Evolutionary conservation across 2,888 invertebrate species (phyloP).

Genomic region (Hirtodrosophila alboralis): DNA sequence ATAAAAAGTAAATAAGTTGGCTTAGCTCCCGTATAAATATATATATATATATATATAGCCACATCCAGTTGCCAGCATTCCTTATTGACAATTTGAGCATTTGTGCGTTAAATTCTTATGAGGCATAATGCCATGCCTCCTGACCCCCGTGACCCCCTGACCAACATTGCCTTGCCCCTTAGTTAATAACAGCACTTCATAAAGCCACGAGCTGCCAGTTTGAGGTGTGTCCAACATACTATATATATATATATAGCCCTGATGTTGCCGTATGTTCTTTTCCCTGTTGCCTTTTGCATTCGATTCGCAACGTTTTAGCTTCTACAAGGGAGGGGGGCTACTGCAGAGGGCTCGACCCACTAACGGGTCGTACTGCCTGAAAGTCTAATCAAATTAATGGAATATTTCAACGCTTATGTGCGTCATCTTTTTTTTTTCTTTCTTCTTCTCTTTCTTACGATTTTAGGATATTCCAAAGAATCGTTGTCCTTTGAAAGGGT

Average conservation of each 20-base stretch:
- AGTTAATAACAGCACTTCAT: conserved; percentile 74
- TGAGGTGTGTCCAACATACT: conserved; percentile 70
- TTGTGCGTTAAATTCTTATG: conserved; percentile 79
- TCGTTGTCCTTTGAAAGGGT: conserved; percentile 11
- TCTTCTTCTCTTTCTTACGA: conserved; percentile 6
- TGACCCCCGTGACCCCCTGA: background rate
- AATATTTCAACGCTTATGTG: conserved; percentile 59
- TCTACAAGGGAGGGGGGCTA: conserved; percentile 3
- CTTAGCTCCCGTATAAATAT: conserved; percentile 38
- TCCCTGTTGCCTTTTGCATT: conserved; percentile 19
- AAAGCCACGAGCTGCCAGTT: conserved; percentile 52
- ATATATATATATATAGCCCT: no score
- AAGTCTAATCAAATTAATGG: conserved; percentile 78
- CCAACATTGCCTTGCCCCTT: conserved; percentile 13
- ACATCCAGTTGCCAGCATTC: conserved; percentile 56
- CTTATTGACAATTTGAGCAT: conserved; percentile 80
- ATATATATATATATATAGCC: no score
- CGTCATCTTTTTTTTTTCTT: conserved; percentile 3
- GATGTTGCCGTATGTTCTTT: conserved; percentile 35
- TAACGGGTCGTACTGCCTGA: conserved; percentile 25
- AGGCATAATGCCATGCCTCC: conserved; percentile 58
- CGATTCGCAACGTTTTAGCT: conserved; percentile 36
- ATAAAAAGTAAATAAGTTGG: conserved; percentile 71
- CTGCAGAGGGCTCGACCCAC: conserved; percentile 15
- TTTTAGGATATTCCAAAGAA: background rate